phyloP scores from a whole-genome alignment of 2,113 vertebrate species.

The Nothobranchius furzeri region DNA sequence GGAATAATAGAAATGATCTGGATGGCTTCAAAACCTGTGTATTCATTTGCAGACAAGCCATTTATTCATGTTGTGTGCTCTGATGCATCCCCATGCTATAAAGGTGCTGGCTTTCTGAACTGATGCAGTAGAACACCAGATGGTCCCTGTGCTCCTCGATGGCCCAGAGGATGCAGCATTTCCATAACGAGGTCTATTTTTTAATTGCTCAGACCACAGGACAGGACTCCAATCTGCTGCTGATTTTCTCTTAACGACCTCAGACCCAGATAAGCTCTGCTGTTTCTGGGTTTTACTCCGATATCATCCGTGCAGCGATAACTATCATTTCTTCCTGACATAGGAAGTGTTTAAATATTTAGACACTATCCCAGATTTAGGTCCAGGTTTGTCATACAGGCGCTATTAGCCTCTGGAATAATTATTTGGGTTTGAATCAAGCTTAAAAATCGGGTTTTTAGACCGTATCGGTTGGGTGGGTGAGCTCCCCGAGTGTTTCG shows the following conservation, averaged over 20 bases:
- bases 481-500: constrained; percentile 49
- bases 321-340: too few species aligned
- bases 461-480: constrained; percentile 39
- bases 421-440: constrained; percentile 24
- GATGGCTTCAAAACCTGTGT: too few species aligned
- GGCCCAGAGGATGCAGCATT: not conserved
- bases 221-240: not conserved
- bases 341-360: too few species aligned
- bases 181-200: not conserved
- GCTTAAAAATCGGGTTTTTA: constrained; percentile 39
- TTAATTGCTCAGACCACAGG: not conserved
- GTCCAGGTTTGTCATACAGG: not conserved
- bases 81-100: not conserved
- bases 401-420: constrained; percentile 8
- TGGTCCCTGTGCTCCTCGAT: not conserved
- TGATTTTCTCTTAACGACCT: too few species aligned
- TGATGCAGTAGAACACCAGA: not conserved
- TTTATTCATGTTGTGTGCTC: not conserved
- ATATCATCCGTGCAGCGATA: too few species aligned
- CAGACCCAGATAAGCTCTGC: not conserved
- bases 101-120: not conserved
- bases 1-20: not conserved
- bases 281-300: not conserved
- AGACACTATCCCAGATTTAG: too few species aligned
- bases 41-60: too few species aligned